Percentiles rank a stretch among this genome's conserved stretches.
phyloP scores from a whole-genome alignment of 1,140 invertebrate genomes.

The Diorhabda sublineata region DNA sequence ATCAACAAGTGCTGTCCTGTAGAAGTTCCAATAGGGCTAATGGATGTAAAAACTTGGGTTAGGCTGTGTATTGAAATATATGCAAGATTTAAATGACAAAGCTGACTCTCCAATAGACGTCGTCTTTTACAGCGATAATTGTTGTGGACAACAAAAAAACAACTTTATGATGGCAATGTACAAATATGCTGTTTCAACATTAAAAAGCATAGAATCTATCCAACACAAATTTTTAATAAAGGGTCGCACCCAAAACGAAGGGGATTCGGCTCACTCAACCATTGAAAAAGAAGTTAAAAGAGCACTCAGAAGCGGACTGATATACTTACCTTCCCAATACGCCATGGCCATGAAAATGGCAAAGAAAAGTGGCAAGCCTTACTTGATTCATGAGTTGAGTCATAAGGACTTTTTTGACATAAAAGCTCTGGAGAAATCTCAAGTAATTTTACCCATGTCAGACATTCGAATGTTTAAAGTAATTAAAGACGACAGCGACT shows the following conservation, averaged over 20 bases:
- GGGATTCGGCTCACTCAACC: slow-evolving; percentile 41
- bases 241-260: slow-evolving; percentile 25
- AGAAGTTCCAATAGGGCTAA: not conserved
- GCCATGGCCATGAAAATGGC: slow-evolving; percentile 28
- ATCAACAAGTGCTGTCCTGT: too few relatives aligned
- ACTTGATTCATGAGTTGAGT: slow-evolving; percentile 33
- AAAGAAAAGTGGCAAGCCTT: slow-evolving; percentile 36
- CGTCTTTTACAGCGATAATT: too few relatives aligned
- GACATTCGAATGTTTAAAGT: not conserved
- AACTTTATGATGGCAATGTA: too few relatives aligned
- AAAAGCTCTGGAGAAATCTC: slow-evolving; percentile 20
- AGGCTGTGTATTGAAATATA: too few relatives aligned
- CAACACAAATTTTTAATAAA: too few relatives aligned
- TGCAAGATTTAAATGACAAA: too few relatives aligned
- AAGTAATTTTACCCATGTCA: slow-evolving; percentile 3
- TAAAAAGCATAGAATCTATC: too few relatives aligned
- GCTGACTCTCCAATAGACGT: too few relatives aligned
- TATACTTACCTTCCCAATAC: slow-evolving; percentile 30
- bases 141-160: too few relatives aligned
- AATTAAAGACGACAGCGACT: not conserved
- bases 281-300: slow-evolving; percentile 45
- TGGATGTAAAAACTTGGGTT: not conserved
- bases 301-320: slow-evolving; percentile 30
- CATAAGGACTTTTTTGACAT: slow-evolving; percentile 29
- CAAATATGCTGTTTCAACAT: too few relatives aligned